Evolutionary conservation across 2,113 vertebrate species (phyloP), one percentile per base, ranked within the genome.

Genomic region (Malurus cyaneus): DNA sequence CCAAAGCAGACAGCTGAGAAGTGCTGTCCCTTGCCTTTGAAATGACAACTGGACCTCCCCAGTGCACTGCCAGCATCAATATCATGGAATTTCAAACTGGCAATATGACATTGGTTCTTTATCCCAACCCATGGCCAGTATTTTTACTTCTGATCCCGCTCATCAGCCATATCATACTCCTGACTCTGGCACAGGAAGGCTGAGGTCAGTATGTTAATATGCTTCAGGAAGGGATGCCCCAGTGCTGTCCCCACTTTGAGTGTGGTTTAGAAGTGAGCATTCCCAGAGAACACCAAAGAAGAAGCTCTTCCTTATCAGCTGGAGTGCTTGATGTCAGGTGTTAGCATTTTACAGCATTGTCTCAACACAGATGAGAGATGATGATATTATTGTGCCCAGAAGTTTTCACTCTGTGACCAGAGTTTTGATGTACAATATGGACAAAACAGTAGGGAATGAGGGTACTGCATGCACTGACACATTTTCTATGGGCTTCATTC

Each of bases 231-330:
- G 50, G 77, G 60, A 3, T 82, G 66, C 19, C 29, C 28, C 1
- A 1, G 52, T 1, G 1, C n/a, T 93, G 67, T 28, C 64, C 47
- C 25, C 8, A 36, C 29, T 92, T 67, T 18, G 21, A 80, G 12
- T 23, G 36, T 53, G 41, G 34, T 74, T 94, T 85, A 53, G 34
- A 86, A 80, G 52, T 53, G 19, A 84, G 11, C 18, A 52, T 80
- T 92, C 67, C 32, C 79, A 78, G 76, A 92, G 91, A 88, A 53
- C 25, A 77, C 26, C 49, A 66, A 77, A 76, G 57, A 64, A 76
- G 88, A 78, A 90, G 32, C 28, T 89, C 76, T 78, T 83, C 15
- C 39, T 88, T 93, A 92, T 88, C 89, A 88, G 52, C 64, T 90
- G 64, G 60, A 83, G 49, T 14, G n/a, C 66, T 70, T 0, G 0